Percentiles rank a stretch among this genome's conserved stretches.
phyloP scores from a whole-genome alignment of 1,140 invertebrate genomes.

The Sarcophaga bullata region DNA sequence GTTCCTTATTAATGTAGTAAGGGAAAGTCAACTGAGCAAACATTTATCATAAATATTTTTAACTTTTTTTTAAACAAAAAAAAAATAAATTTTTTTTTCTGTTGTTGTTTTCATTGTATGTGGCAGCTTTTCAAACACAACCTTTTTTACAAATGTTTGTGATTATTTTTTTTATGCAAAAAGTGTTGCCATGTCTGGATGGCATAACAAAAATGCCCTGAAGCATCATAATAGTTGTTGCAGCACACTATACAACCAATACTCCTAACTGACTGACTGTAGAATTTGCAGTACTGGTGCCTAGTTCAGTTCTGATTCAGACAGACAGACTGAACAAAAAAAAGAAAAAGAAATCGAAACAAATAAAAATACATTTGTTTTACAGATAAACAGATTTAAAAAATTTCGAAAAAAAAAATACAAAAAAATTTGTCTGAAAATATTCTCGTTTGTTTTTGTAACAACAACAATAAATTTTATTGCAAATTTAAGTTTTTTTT shows the following conservation, averaged over 20 bases:
- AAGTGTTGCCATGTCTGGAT: constrained; percentile 38
- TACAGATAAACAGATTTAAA: constrained; percentile 33
- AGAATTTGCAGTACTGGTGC: too few species aligned
- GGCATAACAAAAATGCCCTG: constrained; percentile 24
- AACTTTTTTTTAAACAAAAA: background rate
- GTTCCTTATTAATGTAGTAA: background rate
- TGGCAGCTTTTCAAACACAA: background rate
- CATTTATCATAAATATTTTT: constrained; percentile 37
- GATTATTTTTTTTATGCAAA: constrained; percentile 28
- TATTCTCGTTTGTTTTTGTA: background rate
- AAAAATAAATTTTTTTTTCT: background rate
- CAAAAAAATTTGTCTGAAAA: constrained; percentile 22
- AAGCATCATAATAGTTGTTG: constrained; percentile 25
- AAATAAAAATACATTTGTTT: constrained; percentile 33
- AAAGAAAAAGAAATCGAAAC: constrained; percentile 14
- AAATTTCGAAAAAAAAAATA: constrained; percentile 5
- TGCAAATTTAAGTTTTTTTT: background rate
- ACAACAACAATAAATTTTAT: background rate
- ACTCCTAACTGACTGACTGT: background rate
- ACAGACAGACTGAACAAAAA: constrained; percentile 7
- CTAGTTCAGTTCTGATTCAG: background rate
- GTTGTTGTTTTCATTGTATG: background rate
- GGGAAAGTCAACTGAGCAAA: constrained; percentile 18
- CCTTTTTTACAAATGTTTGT: constrained; percentile 10
- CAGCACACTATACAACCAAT: background rate